phyloP scores from a whole-genome alignment of 2,797 vertebrate genomes.

The Ictinia mississippiensis region DNA sequence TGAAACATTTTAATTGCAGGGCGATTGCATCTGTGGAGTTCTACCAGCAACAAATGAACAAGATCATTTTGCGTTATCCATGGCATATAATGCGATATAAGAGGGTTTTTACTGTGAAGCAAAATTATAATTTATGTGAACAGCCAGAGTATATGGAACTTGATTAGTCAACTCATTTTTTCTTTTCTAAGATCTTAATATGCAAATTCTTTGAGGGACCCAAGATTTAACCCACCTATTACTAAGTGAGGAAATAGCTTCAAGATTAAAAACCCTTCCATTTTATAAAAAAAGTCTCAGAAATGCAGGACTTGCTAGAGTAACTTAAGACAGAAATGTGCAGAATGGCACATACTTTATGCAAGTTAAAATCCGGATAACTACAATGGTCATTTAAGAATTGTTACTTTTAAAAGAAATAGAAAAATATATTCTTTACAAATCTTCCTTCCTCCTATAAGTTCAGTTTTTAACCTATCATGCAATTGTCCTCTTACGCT shows the following conservation, averaged over 20 bases:
- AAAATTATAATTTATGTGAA: neutral
- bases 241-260: neutral
- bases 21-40: neutral
- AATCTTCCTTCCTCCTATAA: neutral
- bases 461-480: neutral
- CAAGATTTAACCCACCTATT: neutral
- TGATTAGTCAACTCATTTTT: neutral
- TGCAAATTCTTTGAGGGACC: neutral
- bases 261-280: neutral
- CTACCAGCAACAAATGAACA: neutral
- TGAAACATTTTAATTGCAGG: neutral
- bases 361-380: neutral
- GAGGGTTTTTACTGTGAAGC: neutral
- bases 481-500: fast-evolving
- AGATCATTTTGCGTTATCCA: no score
- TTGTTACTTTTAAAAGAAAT: neutral
- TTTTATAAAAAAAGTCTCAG: neutral
- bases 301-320: neutral
- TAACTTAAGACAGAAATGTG: neutral
- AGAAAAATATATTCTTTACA: neutral
- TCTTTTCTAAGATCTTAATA: neutral
- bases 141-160: neutral
- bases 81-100: neutral
- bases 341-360: neutral
- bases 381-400: neutral